Base-by-base conservation (phyloP, 2,113 vertebrate species). In the Osmerus eperlanus region DNA sequence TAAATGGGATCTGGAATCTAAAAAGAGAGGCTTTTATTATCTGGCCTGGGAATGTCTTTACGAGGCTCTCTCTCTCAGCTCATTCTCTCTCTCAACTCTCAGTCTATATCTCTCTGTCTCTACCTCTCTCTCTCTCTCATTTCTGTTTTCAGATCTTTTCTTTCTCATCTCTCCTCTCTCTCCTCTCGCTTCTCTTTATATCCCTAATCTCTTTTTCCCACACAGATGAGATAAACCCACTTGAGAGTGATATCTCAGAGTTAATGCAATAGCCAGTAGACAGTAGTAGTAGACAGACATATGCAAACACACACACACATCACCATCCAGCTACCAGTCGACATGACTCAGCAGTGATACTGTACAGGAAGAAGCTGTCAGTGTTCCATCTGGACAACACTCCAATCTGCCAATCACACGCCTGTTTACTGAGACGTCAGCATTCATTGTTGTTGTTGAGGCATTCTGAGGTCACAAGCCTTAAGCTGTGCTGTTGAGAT, bases 21-120 rank as follows among this genome's bases (percentile, higher is more conserved):
- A 75, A 47, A 55, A 63, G 61, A 76, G 76, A 79, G 78, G 79
- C 72, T 86, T 87, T 85, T 79, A 70, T 47, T 11, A 47, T 47
- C 41, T 47, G 75, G 70, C 41, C 61, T 80, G 74, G 47, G 25
- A 47, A 74, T 58, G 58, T 32, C 65, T 71, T 68, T 71, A 21
- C 28, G 15, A n/a, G 32, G 15, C 14, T 29, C 60, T 6, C 9
- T 3, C 9, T 32, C 7, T 3, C 28, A 16, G 28, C 29, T 18
- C 62, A 47, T 47, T 6, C 7, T 9, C 8, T 64, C 18, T 32
- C 7, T 9, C 62, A 4, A 28, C 62, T 18, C 62, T 9, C 7
- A 7, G 32, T 36, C 32, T 47, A 47, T 47, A 47, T 62, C 23
- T 6, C 7, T 9, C 8, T 64, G 15, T 32, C 7, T 9, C 62